Evolutionary conservation across 2,888 invertebrate species (phyloP).

Genomic region (Cantharis flavilabris): DNA sequence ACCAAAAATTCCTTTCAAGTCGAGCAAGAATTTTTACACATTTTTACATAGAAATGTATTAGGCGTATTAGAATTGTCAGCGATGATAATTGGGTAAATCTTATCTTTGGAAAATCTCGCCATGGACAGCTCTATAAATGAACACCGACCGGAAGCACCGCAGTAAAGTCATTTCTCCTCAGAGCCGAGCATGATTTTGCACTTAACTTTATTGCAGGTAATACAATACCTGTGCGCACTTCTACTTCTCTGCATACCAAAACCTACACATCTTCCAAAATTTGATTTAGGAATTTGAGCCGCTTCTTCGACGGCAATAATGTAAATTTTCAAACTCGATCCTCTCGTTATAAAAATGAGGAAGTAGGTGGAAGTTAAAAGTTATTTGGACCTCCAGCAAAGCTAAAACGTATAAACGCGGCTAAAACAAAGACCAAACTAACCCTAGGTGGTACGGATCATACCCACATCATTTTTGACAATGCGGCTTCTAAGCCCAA

Average conservation of each 20-base stretch:
- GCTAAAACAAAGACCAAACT: constrained; percentile 45
- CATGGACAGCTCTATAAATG: constrained; percentile 34
- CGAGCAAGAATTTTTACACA: constrained; percentile 31
- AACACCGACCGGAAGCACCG: constrained; percentile 45
- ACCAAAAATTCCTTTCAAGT: constrained; percentile 25
- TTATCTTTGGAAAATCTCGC: constrained; percentile 27
- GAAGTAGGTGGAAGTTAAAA: constrained; percentile 8
- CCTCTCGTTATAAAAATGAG: neutral
- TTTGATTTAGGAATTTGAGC: neutral
- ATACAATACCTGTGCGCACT: constrained; percentile 35
- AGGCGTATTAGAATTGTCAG: constrained; percentile 31
- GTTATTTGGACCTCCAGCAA: constrained; percentile 44
- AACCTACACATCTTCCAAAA: constrained; percentile 2
- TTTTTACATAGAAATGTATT: constrained; percentile 30
- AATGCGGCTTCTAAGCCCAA: constrained; percentile 40
- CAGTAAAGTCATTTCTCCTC: constrained; percentile 43
- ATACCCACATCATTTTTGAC: constrained; percentile 50
- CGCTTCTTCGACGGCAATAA: neutral
- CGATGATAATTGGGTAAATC: constrained; percentile 26
- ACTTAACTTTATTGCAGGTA: constrained; percentile 53
- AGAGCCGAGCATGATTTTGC: constrained; percentile 53
- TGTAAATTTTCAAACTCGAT: neutral
- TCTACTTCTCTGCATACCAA: constrained; percentile 19
- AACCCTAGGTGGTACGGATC: constrained; percentile 48
- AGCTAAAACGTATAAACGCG: constrained; percentile 43